phyloP scores from a whole-genome alignment of 2,888 invertebrate genomes.

The Idaea dimidiata region DNA sequence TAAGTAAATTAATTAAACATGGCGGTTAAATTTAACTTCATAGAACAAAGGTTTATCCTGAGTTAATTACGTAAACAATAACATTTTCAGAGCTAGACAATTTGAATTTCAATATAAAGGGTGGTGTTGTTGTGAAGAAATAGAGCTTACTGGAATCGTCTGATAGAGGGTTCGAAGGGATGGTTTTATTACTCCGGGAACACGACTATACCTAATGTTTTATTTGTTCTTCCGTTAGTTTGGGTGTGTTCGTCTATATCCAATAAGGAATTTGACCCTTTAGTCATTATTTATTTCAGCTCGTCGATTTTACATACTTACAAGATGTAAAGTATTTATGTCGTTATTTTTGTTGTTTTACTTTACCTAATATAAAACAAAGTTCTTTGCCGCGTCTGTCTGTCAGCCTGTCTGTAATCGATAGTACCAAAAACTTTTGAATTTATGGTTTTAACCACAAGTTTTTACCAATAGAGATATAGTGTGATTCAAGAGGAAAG shows the following conservation, averaged over 20 bases:
- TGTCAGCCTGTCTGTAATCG: too few relatives aligned
- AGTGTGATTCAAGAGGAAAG: too few relatives aligned
- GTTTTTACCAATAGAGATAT: too few relatives aligned
- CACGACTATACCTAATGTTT: not conserved
- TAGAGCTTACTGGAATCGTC: not conserved
- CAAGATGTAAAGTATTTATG: not conserved
- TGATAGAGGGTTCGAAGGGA: slow-evolving; percentile 1
- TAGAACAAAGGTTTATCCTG: not conserved
- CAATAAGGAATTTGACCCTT: not conserved
- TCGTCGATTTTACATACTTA: not conserved
- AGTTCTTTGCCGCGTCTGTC: too few relatives aligned
- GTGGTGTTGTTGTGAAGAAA: slow-evolving; percentile 1
- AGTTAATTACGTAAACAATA: slow-evolving; percentile 1
- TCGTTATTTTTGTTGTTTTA: too few relatives aligned
- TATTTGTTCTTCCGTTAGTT: not conserved
- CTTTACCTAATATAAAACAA: too few relatives aligned
- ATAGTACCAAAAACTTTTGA: too few relatives aligned
- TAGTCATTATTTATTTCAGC: not conserved
- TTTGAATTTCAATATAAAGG: slow-evolving; percentile 1
- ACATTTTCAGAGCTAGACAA: not conserved
- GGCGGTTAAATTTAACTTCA: not conserved
- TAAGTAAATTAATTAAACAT: not conserved
- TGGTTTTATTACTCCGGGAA: not conserved
- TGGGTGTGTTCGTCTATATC: not conserved
- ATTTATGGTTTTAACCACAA: too few relatives aligned